Percentiles rank a stretch among this genome's conserved stretches.
Evolutionary conservation across 1,140 invertebrate species (phyloP).

Genomic region (Nasonia longicornis): DNA sequence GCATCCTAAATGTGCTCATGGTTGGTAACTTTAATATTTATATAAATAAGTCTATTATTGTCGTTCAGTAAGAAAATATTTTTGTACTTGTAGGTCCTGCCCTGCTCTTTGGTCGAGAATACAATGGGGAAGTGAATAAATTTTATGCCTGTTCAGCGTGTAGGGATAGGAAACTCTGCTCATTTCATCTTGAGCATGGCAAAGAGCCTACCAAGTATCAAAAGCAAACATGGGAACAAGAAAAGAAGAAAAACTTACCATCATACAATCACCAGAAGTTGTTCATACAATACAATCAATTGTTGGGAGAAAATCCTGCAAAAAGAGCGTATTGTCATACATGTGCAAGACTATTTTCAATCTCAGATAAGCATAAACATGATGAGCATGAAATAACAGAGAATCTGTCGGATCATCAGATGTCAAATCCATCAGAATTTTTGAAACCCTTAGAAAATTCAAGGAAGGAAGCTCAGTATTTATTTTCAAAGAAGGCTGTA

Average conservation of each 20-base stretch:
- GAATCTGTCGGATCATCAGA: conserved; percentile 66
- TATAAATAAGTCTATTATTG: conserved; percentile 12
- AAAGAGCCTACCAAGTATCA: conserved; percentile 68
- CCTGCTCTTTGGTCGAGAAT: conserved; percentile 74
- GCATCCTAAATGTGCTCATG: conserved; percentile 67
- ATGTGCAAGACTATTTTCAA: conserved; percentile 73
- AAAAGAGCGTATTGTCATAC: conserved; percentile 73
- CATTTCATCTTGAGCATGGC: conserved; percentile 74
- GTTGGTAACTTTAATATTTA: conserved; percentile 50
- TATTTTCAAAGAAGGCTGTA: conserved; percentile 74
- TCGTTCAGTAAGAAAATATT: conserved; percentile 10
- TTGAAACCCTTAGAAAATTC: conserved; percentile 74
- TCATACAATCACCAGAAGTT: conserved; percentile 69
- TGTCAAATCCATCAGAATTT: conserved; percentile 72
- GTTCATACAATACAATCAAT: conserved; percentile 67
- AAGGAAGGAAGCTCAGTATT: conserved; percentile 82
- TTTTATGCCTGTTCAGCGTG: conserved; percentile 86
- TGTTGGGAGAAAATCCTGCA: conserved; percentile 52
- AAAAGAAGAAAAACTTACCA: conserved; percentile 68
- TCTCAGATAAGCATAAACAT: conserved; percentile 66
- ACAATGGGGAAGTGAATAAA: conserved; percentile 65
- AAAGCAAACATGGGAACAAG: conserved; percentile 67
- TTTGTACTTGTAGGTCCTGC: conserved; percentile 72
- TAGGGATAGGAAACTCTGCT: conserved; percentile 80
- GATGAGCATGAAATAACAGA: conserved; percentile 65